Evolutionary conservation across 2,888 invertebrate species (phyloP), one percentile per base, ranked within the genome.

Genomic region (Axea sp.): DNA sequence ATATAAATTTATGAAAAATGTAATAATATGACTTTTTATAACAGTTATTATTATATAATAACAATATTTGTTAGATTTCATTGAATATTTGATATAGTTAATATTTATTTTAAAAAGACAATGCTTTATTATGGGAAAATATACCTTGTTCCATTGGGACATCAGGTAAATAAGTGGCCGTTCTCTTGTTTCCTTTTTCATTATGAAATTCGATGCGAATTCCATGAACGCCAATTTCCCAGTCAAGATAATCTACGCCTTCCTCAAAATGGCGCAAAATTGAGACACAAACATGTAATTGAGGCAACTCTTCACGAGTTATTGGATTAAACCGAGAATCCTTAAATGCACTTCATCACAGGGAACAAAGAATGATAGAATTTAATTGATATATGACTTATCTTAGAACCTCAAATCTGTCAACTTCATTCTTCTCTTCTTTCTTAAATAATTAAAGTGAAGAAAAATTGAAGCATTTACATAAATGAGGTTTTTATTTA

Each of bases 111-210:
- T n/a, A n/a, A n/a, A n/a, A n/a, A n/a, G n/a, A n/a, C n/a, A n/a
- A n/a, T n/a, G n/a, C n/a, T n/a, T n/a, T n/a, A n/a, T n/a, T 19
- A 19, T 19, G 4, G 2, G 4, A 3, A 19, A 3, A 57, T 53
- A 15, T 87, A 96, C 98, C 99, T 94, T 99, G 99, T 89, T 99
- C 99, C 55, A 94, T 92, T 78, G 99, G 98, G 80, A 99, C 98
- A 90, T 99, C 97, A 53, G 99, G 99, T 88, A 99, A 91, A 89
- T 98, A 99, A 77, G 99, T 99, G 84, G 99, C 99, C 77, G 97
- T 98, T 84, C 97, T 93, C 87, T 96, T 96, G 82, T 94, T 93
- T 76, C 98, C 95, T 84, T 97, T 93, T 86, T 98, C 98, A 87
- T 95, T 97, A 77, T 93, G 89, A 87, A 99, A 99, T 89, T 99